phyloP scores from a whole-genome alignment of 2,113 vertebrate genomes.

The Rhadina sibilatrix region DNA sequence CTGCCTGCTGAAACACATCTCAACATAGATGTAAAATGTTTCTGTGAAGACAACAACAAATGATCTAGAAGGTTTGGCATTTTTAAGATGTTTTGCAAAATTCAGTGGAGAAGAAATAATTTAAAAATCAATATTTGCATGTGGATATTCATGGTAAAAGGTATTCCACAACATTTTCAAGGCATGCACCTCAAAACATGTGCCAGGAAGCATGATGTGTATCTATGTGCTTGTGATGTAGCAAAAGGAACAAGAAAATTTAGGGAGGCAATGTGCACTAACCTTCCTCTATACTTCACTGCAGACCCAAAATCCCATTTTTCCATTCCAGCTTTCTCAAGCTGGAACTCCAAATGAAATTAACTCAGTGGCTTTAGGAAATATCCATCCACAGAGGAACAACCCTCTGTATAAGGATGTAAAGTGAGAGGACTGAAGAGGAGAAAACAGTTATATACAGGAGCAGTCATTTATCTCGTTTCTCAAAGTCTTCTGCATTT shows the following conservation, averaged over 20 bases:
- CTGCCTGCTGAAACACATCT: neutral
- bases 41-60: neutral
- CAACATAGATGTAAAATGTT: fast-evolving
- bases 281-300: neutral
- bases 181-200: neutral
- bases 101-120: neutral
- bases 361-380: neutral
- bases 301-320: neutral
- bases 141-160: neutral
- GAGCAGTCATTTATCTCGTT: neutral
- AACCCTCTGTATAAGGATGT: neutral
- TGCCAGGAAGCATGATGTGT: fast-evolving
- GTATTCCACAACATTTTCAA: neutral
- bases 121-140: neutral
- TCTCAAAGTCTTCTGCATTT: neutral
- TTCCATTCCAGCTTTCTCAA: neutral
- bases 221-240: neutral
- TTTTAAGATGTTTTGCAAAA: neutral
- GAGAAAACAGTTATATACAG: neutral
- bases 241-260: fast-evolving
- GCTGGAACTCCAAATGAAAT: neutral
- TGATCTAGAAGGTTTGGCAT: neutral
- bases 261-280: neutral
- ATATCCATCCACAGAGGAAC: neutral
- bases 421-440: neutral